Evolutionary conservation across 2,113 vertebrate species (phyloP), one percentile per base, ranked within the genome.

Genomic region (Euleptes europaea): DNA sequence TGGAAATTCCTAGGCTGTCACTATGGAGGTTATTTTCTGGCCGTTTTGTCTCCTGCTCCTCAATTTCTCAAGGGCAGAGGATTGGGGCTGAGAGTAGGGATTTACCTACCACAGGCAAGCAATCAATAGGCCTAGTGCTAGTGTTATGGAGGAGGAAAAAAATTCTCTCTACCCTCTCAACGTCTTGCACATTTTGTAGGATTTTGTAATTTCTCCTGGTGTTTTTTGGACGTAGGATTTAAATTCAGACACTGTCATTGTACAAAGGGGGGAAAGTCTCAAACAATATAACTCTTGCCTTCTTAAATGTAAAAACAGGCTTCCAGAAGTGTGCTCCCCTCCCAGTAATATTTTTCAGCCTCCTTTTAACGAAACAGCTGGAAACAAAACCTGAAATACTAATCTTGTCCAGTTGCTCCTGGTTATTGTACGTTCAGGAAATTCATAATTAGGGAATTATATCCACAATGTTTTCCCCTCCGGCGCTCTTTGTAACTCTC

Each of bases 381-480:
- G 94, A 94, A 92, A 94, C 92, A 86, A 95, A 94, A 86, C 86
- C 28, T 90, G 80, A 76, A 86, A 84, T 88, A 73, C 88, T 94
- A 94, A 96, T 94, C 89, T 92, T 44, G 90, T 92, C 93, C 95
- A 95, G 93, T 96, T 95, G 94, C 92, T 95, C 88, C 90, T 91
- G 89, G 90, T 95, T 73, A 84, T 93, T 94, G 94, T 91, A 93
- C 89, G 92, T 95, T 95, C 94, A 95, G 95, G 95, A 97, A 96
- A 96, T 95, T 95, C 91, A 93, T 95, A 94, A 96, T 96, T 94
- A 95, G 92, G 90, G 93, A 86, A 90, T 95, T 95, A 90, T 93
- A 92, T 94, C 94, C 91, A 90, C 85, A 87, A 89, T 86, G 88
- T 93, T 95, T 63, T 96, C 83, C 90, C 94, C 94, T 88, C 88